Conservation (phyloP, 35 echinoderm and acorn worm genomes). For the Chiridota heheva region DNA sequence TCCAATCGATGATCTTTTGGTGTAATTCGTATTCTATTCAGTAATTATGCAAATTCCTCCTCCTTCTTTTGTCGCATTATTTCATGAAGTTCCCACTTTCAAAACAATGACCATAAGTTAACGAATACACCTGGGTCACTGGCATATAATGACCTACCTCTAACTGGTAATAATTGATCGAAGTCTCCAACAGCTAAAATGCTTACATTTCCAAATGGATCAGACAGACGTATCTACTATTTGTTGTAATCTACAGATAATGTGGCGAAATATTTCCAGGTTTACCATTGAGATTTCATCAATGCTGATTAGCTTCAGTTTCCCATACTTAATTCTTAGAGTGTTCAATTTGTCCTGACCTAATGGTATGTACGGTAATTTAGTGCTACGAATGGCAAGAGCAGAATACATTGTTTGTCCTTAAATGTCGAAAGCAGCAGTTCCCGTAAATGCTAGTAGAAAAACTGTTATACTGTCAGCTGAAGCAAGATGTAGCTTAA, state of each 20-base stretch:
- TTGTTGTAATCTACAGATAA: slow-evolving; percentile 48
- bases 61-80: slow-evolving; percentile 63
- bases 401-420: slow-evolving; percentile 36
- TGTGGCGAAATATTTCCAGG: slow-evolving; percentile 33
- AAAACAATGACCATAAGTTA: slow-evolving; percentile 41
- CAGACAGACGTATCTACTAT: slow-evolving; percentile 20
- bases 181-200: slow-evolving; percentile 65
- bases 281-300: slow-evolving; percentile 79
- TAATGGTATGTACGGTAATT: slow-evolving; percentile 41
- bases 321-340: slow-evolving; percentile 32
- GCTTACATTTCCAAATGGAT: slow-evolving; percentile 48
- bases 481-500: not conserved
- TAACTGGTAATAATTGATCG: slow-evolving; percentile 47
- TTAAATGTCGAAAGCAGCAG: slow-evolving; percentile 67
- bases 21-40: slow-evolving; percentile 38
- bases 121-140: not conserved
- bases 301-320: slow-evolving; percentile 56
- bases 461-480: slow-evolving; percentile 52
- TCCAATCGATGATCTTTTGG: not conserved
- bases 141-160: slow-evolving; percentile 1
- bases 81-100: slow-evolving; percentile 36
- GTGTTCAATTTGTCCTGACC: slow-evolving; percentile 53
- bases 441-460: slow-evolving; percentile 58
- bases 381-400: slow-evolving; percentile 10
- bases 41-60: slow-evolving; percentile 36